Base-by-base conservation (phyloP, 2,888 invertebrate genomes). In the Priocnemis perturbator region DNA sequence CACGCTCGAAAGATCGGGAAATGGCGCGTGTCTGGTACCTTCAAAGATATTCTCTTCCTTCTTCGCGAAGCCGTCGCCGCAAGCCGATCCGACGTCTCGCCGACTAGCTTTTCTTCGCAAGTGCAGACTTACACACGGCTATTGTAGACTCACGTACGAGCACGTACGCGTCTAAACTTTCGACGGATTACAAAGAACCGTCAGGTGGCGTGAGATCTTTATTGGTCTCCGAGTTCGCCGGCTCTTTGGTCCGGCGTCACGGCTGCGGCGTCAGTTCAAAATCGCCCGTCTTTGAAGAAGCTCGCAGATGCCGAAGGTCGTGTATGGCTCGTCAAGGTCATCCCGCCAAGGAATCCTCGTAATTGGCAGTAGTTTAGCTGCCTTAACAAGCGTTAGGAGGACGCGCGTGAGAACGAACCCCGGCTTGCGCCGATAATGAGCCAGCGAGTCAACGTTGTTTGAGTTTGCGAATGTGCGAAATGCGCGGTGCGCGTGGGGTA, bases 11-110 rank as follows among this genome's bases (percentile, higher is more conserved):
- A 78, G 78, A 69, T 76, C 61, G 57, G 77, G 78, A 83, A 86
- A 86, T 83, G 83, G 81, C 79, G 83, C 86, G 84, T 81, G 79
- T 79, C 82, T 65, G 66, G 71, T 70, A 63, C 66, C 71, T 78
- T 80, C 76, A 80, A 80, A 80, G 79, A 78, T 58, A 63, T 73
- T 56, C 78, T 66, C 44, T 53, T 9, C 50, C 56, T 60, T 50
- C 53, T 44, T 56, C 48, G 26, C 55, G 21, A 19, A 59, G 47
- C 48, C 57, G 50, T 56, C 70, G 71, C 64, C 76, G 71, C 69
- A 26, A 26, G 26, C 26, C 37, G 55, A 55, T 66, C 20, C 37
- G 7, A 37, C 37, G 50, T 64, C 67, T 70, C 61, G n/a, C 70
- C 68, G 67, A 59, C 65, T 60, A 47, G 20, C 37, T 52, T 62